These are phyloP conservation scores for Neria commutata DNA, from an alignment of 2,888 invertebrate species.

Conservation along the genomic window DNA sequence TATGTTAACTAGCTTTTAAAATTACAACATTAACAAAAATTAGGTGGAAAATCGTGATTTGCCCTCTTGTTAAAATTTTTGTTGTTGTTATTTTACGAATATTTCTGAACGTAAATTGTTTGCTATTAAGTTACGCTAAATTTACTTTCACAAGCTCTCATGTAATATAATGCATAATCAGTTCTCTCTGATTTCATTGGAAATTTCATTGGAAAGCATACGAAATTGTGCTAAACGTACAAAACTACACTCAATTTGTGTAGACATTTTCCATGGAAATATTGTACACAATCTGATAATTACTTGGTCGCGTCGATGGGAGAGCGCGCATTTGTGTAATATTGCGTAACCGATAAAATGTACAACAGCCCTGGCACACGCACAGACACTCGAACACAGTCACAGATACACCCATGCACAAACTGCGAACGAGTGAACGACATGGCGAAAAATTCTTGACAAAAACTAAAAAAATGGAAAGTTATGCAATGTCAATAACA, in stretches of 20 bases:
- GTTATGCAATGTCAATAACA: conserved; percentile 40
- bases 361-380: no score
- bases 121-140: no score
- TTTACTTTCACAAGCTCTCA: no score
- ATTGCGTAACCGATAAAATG: conserved; percentile 40
- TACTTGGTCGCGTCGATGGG: not conserved
- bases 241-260: not conserved
- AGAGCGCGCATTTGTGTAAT: conserved; percentile 9
- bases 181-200: no score
- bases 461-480: conserved; percentile 18
- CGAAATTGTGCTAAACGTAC: not conserved
- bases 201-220: no score
- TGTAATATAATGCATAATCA: no score
- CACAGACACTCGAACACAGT: conserved; percentile 1
- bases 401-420: not conserved
- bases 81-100: no score
- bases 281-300: not conserved
- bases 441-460: conserved; percentile 13
- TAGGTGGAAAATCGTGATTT: no score
- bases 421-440: not conserved
- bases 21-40: no score
- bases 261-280: conserved; percentile 5
- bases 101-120: no score
- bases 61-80: no score
- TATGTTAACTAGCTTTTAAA: no score